Percentiles rank a stretch among this genome's conserved stretches.
Evolutionary conservation across 1,140 invertebrate genomes (phyloP).

Genomic region (Drosophila parvula): DNA sequence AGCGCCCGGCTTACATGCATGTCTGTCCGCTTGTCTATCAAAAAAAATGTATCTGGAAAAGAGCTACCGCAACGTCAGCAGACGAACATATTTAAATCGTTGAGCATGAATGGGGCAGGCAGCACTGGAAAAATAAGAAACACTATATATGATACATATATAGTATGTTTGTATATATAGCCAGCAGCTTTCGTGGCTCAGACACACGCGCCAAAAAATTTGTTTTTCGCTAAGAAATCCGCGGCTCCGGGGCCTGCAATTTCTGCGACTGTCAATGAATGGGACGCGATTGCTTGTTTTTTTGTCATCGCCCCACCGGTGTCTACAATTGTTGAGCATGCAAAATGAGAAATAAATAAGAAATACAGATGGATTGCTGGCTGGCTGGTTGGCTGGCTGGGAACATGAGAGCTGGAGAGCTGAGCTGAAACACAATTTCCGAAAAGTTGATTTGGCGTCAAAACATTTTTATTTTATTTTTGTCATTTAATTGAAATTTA

Average conservation of each 20-base stretch:
- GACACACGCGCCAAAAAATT: constrained; percentile 69
- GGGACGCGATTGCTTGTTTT: constrained; percentile 53
- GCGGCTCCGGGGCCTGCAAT: constrained; percentile 18
- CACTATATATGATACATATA: neutral
- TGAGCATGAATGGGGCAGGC: constrained; percentile 64
- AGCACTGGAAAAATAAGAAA: constrained; percentile 43
- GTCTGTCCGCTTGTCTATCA: constrained; percentile 66
- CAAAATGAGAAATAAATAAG: constrained; percentile 58
- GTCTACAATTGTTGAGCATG: constrained; percentile 59
- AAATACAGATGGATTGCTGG: constrained; percentile 33
- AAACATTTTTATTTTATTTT: constrained; percentile 71
- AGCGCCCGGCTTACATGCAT: constrained; percentile 41
- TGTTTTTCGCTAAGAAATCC: constrained; percentile 46
- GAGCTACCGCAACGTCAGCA: constrained; percentile 34
- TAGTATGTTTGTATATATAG: neutral
- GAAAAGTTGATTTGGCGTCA: constrained; percentile 76
- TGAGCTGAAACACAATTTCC: constrained; percentile 65
- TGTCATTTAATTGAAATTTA: constrained; percentile 82
- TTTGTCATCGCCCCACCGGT: constrained; percentile 44
- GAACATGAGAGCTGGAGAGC: constrained; percentile 61
- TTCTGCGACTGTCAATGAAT: constrained; percentile 64
- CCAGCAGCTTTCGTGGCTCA: constrained; percentile 34
- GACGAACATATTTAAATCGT: constrained; percentile 75
- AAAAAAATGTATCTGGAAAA: constrained; percentile 40
- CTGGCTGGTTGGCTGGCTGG: constrained; percentile 16